Evolutionary conservation across 2,113 vertebrate species (phyloP), one percentile per base, ranked within the genome.

Genomic region (Parotia lawesii): DNA sequence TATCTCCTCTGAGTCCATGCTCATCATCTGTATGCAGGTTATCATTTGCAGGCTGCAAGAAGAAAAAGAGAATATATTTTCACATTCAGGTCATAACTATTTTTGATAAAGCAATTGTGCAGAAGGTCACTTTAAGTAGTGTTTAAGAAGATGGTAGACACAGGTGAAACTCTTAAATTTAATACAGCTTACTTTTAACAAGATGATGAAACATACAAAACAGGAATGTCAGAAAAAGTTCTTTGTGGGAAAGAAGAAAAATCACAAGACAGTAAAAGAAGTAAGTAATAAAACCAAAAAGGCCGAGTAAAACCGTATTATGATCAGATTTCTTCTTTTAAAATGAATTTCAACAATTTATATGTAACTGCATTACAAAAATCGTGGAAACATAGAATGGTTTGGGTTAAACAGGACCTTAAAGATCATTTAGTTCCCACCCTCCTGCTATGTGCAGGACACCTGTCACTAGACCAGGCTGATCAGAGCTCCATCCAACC

Each of bases 1-100:
- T 98, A 89, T 98, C 98, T 89, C 97, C 97, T 93, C 97, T 97
- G 85, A 96, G 93, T 87, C 97, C 97, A 64, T 89, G 92, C 25
- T 97, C 97, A 58, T 98, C 96, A 21, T 97, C 97, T 96, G 96
- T 93, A 81, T 88, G 97, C 87, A 95, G 94, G 31, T 97, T 96
- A 93, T 96, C 96, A 94, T 92, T 96, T 95, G 95, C 89, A 90
- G 94, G 94, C 98, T 98, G 96, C n/a, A 97, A 97, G 89, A 95
- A 77, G 93, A 44, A 96, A 95, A 85, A 87, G 50, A 89, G 33
- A 91, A 76, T 8, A 62, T 47, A 31, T 89, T 81, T 94, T 89
- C 64, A 90, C 35, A 40, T 38, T 54, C n/a, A 44, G 33, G 40
- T 91, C 17, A 8, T 67, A 69, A 93, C 28, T 50, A 15, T 47